phyloP scores from a whole-genome alignment of 2,113 vertebrate genomes.

The Pipra filicauda region DNA sequence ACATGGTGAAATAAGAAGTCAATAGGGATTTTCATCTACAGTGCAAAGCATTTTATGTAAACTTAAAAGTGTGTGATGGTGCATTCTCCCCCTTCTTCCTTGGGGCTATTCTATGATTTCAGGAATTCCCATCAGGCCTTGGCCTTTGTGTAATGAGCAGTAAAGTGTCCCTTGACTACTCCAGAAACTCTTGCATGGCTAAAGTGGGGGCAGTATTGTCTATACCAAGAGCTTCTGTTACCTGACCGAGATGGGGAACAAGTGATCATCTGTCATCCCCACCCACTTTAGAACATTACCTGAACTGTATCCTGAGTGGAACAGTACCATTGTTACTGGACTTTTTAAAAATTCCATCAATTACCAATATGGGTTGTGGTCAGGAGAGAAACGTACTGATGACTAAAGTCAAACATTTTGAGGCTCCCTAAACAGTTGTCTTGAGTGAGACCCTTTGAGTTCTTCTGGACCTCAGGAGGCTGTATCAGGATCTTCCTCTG shows the following conservation, averaged over 20 bases:
- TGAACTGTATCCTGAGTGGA: not conserved
- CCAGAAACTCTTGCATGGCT: not conserved
- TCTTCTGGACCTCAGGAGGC: accelerated
- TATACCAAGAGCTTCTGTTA: not conserved
- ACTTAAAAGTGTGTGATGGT: not conserved
- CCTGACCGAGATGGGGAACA: not conserved
- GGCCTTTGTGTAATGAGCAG: not conserved
- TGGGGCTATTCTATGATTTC: not conserved
- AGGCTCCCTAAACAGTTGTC: not conserved
- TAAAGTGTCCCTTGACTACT: not conserved
- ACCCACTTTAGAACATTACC: not conserved
- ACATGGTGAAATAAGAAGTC: not conserved
- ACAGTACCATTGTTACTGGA: not conserved
- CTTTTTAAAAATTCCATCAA: not conserved
- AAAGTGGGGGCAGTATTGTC: no score
- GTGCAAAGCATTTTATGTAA: not conserved
- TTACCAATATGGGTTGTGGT: not conserved
- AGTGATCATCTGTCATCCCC: not conserved
- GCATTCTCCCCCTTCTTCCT: not conserved
- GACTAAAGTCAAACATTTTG: not conserved
- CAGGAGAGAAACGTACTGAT: not conserved
- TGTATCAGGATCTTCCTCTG: not conserved
- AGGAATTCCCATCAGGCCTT: not conserved
- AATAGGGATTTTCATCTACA: not conserved
- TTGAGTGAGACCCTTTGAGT: not conserved